Evolutionary conservation across 2,888 invertebrate genomes (phyloP).

Genomic region (Ametastegia equiseti): DNA sequence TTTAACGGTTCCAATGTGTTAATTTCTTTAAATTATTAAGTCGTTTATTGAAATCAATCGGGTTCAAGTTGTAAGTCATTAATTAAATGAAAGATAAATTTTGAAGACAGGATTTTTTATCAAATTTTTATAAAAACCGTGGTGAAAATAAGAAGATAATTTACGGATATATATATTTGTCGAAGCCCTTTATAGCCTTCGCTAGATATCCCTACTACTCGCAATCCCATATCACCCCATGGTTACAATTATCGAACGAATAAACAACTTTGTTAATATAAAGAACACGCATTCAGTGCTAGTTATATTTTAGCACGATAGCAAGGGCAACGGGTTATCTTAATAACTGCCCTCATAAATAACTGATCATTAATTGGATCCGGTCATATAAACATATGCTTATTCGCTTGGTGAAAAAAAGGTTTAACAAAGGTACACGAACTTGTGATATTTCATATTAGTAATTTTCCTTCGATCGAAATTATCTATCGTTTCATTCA

Average conservation of each 20-base stretch:
- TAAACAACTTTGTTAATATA: constrained; percentile 66
- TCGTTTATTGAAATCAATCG: not conserved
- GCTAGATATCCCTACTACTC: constrained; percentile 24
- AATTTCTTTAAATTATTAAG: not conserved
- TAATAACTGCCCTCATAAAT: constrained; percentile 24
- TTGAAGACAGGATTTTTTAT: constrained; percentile 18
- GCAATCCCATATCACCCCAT: constrained; percentile 69
- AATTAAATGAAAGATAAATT: not conserved
- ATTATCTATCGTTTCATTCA: not conserved
- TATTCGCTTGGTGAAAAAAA: not conserved
- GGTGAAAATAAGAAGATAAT: not conserved
- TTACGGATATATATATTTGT: not conserved
- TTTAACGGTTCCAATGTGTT: not conserved
- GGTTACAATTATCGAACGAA: constrained; percentile 70
- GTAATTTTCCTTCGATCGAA: constrained; percentile 9
- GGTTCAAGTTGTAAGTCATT: not conserved
- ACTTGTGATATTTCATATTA: no score
- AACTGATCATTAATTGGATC: constrained; percentile 39
- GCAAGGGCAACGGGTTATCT: constrained; percentile 66
- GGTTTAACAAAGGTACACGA: constrained; percentile 37
- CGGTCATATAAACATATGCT: constrained; percentile 6
- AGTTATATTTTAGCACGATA: constrained; percentile 59
- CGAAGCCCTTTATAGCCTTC: constrained; percentile 24
- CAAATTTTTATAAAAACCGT: not conserved
- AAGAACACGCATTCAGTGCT: constrained; percentile 58